Percentiles rank a stretch among this genome's conserved stretches.
Conservation (phyloP, 2,888 invertebrate genomes). For the Thalpophila matura region DNA sequence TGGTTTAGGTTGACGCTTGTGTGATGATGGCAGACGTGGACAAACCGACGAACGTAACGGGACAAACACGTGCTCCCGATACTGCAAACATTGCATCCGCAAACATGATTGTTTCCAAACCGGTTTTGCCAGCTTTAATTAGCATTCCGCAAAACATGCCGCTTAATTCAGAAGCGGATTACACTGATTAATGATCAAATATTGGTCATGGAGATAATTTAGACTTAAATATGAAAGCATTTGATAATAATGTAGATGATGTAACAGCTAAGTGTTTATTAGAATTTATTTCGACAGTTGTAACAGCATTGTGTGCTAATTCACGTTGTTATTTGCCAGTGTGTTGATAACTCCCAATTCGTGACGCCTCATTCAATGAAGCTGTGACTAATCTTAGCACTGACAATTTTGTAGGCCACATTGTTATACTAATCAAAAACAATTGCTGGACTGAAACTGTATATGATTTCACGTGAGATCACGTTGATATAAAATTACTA, state of each 20-base stretch:
- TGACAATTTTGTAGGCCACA: constrained; percentile 76
- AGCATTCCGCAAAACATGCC: constrained; percentile 59
- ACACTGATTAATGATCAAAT: constrained; percentile 49
- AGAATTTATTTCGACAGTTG: constrained; percentile 34
- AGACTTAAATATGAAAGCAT: constrained; percentile 24
- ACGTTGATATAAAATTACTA: constrained; percentile 62
- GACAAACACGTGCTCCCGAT: constrained; percentile 69
- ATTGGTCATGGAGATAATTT: constrained; percentile 22
- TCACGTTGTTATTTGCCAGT: constrained; percentile 55
- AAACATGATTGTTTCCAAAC: constrained; percentile 68
- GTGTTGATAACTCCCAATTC: constrained; percentile 70
- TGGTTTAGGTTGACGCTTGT: constrained; percentile 57
- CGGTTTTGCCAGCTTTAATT: constrained; percentile 59
- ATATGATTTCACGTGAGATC: constrained; percentile 70
- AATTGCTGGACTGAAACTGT: constrained; percentile 71
- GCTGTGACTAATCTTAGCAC: constrained; percentile 69
- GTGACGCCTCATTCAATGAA: constrained; percentile 65
- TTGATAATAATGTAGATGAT: constrained; percentile 34
- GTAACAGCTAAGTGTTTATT: constrained; percentile 31
- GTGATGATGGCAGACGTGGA: constrained; percentile 45
- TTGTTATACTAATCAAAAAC: constrained; percentile 77
- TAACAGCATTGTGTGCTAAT: constrained; percentile 49
- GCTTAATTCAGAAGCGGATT: constrained; percentile 55
- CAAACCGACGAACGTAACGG: constrained; percentile 66
- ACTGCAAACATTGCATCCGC: constrained; percentile 68